Percentiles rank a stretch among this genome's conserved stretches.
Conservation (phyloP, 2,113 vertebrate genomes). For the Hippocampus mohnikei region DNA sequence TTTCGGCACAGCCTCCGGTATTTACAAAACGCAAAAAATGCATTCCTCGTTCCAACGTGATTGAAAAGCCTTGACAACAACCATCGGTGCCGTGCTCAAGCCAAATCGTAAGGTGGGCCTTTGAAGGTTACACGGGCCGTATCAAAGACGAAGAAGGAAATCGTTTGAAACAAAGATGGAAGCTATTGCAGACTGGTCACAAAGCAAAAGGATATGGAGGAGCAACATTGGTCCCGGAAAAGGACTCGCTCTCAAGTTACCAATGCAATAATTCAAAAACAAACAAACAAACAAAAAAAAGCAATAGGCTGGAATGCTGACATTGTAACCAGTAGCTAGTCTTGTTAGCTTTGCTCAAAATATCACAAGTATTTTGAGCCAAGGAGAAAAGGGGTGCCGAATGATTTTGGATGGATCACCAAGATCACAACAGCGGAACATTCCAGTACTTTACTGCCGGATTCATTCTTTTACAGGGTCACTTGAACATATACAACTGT, state of each 20-base stretch:
- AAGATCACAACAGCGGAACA: too few relatives aligned
- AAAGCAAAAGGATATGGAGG: not conserved
- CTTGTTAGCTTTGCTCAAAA: too few relatives aligned
- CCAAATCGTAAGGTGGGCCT: not conserved
- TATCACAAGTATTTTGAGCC: not conserved
- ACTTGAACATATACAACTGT: too few relatives aligned
- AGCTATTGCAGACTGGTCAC: not conserved
- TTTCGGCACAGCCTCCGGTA: constrained; percentile 26
- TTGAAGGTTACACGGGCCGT: not conserved
- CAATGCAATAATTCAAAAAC: too few relatives aligned
- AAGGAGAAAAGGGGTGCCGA: not conserved
- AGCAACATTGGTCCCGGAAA: too few relatives aligned
- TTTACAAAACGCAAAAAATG: constrained; percentile 37
- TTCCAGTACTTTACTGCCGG: too few relatives aligned
- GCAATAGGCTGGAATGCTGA: too few relatives aligned
- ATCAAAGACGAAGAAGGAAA: not conserved
- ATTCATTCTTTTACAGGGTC: too few relatives aligned
- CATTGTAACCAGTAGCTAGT: too few relatives aligned
- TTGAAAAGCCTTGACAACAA: constrained; percentile 11
- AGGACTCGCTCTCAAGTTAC: too few relatives aligned
- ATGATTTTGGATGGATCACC: not conserved
- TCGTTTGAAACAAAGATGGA: not conserved
- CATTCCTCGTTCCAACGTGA: constrained; percentile 37
- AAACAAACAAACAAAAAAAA: too few relatives aligned
- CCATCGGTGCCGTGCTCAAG: not conserved